phyloP scores from a whole-genome alignment of 2,888 invertebrate genomes.

The Hermaeophaga mercurialis region DNA sequence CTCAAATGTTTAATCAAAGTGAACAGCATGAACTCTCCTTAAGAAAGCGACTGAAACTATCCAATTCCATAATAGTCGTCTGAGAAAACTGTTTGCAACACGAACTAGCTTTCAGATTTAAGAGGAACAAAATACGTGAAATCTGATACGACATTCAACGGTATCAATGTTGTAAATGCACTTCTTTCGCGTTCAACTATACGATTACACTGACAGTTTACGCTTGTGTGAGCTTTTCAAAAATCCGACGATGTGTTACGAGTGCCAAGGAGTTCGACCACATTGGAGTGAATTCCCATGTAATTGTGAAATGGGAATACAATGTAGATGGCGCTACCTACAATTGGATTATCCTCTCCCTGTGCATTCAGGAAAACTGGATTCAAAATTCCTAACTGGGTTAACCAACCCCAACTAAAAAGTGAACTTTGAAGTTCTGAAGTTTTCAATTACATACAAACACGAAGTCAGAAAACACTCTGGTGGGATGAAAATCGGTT shows the following conservation, averaged over 20 bases:
- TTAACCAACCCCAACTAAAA: conserved; percentile 17
- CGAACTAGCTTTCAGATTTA: conserved; percentile 16
- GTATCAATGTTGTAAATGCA: conserved; percentile 19
- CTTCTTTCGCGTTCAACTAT: conserved; percentile 11
- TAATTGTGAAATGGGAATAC: conserved; percentile 47
- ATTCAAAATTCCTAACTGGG: conserved; percentile 23
- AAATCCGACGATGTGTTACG: conserved; percentile 29
- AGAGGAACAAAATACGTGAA: conserved; percentile 14
- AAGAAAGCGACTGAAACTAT: not conserved
- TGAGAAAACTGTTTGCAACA: conserved; percentile 4
- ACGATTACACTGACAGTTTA: conserved; percentile 17
- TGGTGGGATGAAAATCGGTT: conserved; percentile 9
- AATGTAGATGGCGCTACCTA: conserved; percentile 37
- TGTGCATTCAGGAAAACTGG: conserved; percentile 12
- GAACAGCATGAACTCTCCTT: too few relatives aligned
- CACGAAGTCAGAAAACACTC: conserved; percentile 16
- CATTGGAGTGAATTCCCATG: conserved; percentile 47
- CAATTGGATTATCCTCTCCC: conserved; percentile 37
- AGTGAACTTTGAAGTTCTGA: conserved; percentile 21
- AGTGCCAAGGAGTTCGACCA: conserved; percentile 39
- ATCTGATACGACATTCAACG: conserved; percentile 12
- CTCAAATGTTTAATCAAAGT: too few relatives aligned
- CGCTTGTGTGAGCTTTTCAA: conserved; percentile 22
- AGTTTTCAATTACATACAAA: conserved; percentile 27
- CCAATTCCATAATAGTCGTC: not conserved